Conservation (phyloP, 2,113 vertebrate genomes). For the Aix galericulata region DNA sequence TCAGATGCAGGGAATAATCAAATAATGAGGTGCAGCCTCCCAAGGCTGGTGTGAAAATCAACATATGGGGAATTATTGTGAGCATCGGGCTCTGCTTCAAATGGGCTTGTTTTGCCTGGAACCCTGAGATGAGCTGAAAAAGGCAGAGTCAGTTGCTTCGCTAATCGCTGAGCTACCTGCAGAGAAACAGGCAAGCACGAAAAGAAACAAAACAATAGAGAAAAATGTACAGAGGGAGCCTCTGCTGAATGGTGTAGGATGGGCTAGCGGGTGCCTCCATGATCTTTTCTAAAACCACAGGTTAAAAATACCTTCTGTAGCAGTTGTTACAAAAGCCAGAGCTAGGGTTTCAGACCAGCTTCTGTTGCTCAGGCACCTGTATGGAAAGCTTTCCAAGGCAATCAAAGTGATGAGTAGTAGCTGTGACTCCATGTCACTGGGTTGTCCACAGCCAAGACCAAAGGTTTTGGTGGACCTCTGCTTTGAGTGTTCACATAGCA, state of each 20-base stretch:
- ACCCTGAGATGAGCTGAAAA: constrained; percentile 60
- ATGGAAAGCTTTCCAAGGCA: fast-evolving
- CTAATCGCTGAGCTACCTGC: constrained; percentile 57
- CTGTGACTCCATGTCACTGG: neutral
- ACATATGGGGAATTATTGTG: constrained; percentile 63
- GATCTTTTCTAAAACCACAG: neutral
- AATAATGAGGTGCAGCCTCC: constrained; percentile 62
- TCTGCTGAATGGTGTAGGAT: neutral
- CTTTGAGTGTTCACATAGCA: neutral
- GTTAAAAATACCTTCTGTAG: neutral
- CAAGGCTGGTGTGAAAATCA: constrained; percentile 63
- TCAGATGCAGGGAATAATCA: constrained; percentile 44
- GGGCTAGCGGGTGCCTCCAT: neutral
- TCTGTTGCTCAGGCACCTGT: neutral
- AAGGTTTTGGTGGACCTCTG: neutral
- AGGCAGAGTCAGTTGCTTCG: neutral
- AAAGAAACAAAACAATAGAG: constrained; percentile 40
- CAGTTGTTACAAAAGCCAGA: neutral
- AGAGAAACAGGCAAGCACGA: constrained; percentile 55
- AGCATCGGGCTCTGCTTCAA: constrained; percentile 44
- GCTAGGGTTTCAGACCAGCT: fast-evolving
- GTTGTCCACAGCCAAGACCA: neutral
- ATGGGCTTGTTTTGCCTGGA: constrained; percentile 63
- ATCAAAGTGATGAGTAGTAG: neutral
- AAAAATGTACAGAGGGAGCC: neutral